phyloP scores from a whole-genome alignment of 2,113 vertebrate species.

The Grammomys dolichurus region DNA sequence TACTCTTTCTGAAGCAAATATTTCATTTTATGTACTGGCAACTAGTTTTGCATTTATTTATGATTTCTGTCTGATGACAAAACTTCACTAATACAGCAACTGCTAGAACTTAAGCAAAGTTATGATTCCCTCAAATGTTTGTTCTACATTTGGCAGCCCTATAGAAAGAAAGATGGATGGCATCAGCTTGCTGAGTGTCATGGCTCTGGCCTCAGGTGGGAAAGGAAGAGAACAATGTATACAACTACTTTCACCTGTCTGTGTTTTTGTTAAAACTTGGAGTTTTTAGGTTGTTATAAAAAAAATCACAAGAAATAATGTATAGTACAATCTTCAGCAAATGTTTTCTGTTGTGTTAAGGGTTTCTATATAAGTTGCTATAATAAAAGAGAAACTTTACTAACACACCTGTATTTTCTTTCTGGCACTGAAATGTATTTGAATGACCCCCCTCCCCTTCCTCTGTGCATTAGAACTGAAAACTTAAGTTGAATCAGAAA shows the following conservation, averaged over 20 bases:
- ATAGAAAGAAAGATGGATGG: background rate
- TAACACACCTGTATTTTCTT: background rate
- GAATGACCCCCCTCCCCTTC: background rate
- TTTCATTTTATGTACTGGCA: background rate
- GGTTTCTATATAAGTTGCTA: background rate
- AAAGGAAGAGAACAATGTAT: background rate
- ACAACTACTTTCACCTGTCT: background rate
- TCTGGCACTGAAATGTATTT: background rate
- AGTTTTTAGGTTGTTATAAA: background rate
- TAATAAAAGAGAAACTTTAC: slow-evolving; percentile 44
- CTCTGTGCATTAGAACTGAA: slow-evolving; percentile 7
- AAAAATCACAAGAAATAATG: background rate
- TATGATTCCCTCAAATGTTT: background rate
- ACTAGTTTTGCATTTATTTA: slow-evolving; percentile 51
- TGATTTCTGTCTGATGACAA: background rate
- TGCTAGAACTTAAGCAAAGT: slow-evolving; percentile 51
- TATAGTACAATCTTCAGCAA: background rate
- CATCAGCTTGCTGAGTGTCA: background rate
- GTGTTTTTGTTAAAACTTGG: background rate
- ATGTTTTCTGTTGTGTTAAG: background rate
- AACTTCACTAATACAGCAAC: background rate
- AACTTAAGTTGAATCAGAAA: slow-evolving; percentile 13
- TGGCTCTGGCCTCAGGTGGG: background rate
- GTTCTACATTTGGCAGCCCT: background rate
- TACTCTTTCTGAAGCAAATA: background rate